Evolutionary conservation across 2,888 invertebrate genomes (phyloP).

Genomic region (Hyalella azteca): DNA sequence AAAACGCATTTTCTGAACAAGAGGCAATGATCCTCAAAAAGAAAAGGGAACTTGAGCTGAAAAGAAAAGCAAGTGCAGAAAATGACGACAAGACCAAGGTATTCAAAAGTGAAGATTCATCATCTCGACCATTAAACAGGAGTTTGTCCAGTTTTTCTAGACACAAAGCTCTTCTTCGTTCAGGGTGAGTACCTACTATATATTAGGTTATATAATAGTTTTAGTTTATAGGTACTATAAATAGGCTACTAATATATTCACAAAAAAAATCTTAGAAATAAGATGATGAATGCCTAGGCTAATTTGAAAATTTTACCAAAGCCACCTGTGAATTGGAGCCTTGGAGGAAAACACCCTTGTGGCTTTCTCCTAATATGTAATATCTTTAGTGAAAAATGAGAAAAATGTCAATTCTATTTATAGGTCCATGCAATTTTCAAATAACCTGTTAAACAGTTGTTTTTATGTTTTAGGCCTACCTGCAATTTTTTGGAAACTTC

Average conservation of each 20-base stretch:
- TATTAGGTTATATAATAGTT: not conserved
- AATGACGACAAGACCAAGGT: not conserved
- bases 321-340: not conserved
- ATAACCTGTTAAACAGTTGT: no score
- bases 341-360: not conserved
- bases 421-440: no score
- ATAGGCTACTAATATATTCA: not conserved
- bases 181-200: not conserved
- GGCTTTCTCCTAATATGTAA: no score
- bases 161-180: slow-evolving; percentile 7
- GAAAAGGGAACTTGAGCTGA: slow-evolving; percentile 51
- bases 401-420: no score
- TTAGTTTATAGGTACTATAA: not conserved
- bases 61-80: not conserved
- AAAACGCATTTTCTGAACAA: slow-evolving; percentile 38
- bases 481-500: no score
- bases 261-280: not conserved
- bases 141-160: not conserved
- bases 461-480: no score
- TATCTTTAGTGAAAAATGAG: no score
- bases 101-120: not conserved
- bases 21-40: slow-evolving; percentile 52
- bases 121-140: not conserved
- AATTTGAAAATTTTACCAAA: not conserved
- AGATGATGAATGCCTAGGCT: not conserved